Conservation (phyloP, 2,113 vertebrate genomes). For the Synodontis membranacea region DNA sequence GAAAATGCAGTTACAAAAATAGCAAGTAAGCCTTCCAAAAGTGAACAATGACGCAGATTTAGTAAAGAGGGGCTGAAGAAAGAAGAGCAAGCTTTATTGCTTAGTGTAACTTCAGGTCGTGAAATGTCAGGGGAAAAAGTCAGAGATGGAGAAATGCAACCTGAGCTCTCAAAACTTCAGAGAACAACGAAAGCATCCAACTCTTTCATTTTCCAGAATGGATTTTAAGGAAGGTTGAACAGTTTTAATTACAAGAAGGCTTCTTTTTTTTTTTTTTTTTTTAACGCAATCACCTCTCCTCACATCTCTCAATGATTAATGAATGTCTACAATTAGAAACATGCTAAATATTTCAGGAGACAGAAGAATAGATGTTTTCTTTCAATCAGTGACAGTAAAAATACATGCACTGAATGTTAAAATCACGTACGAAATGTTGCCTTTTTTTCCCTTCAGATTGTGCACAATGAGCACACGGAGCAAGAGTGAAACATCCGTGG, state of each 20-base stretch:
- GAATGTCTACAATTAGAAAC: constrained; percentile 51
- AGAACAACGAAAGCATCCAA: constrained; percentile 22
- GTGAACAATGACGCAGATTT: constrained; percentile 58
- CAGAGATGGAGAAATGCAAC: constrained; percentile 35
- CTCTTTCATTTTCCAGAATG: constrained; percentile 5
- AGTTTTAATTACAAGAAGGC: constrained; percentile 34
- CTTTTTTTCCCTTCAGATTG: neutral
- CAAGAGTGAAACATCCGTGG: constrained; percentile 15
- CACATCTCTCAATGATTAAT: constrained; percentile 36
- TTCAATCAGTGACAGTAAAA: constrained; percentile 47
- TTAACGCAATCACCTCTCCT: constrained; percentile 33
- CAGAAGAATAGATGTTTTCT: constrained; percentile 40
- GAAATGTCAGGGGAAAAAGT: constrained; percentile 19
- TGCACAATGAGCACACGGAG: constrained; percentile 30
- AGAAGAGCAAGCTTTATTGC: constrained; percentile 55
- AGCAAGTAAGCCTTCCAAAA: constrained; percentile 66
- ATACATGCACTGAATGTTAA: constrained; percentile 43
- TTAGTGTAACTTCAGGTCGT: constrained; percentile 49
- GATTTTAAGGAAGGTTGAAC: constrained; percentile 22
- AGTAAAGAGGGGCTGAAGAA: constrained; percentile 39
- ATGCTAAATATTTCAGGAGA: constrained; percentile 52
- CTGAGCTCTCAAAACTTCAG: constrained; percentile 43
- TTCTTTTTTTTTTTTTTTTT: constrained; percentile 23
- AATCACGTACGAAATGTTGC: constrained; percentile 40
- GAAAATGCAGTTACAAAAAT: constrained; percentile 75